Base-by-base conservation (phyloP, 2,888 invertebrate genomes). In the Drosophila merina region DNA sequence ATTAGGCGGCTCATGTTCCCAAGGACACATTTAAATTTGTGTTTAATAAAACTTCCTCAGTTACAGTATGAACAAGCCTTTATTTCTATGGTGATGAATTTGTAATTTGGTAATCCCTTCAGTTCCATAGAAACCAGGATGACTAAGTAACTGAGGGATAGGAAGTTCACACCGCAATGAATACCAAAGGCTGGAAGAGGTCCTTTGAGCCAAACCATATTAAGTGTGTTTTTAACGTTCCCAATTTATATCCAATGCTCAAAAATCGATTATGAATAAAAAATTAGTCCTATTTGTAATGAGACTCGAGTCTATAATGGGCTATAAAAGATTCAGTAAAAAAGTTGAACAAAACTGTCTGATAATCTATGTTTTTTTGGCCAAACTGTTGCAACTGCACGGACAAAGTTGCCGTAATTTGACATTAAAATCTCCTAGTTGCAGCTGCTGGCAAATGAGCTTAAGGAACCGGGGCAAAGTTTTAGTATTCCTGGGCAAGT, bases 371-470 rank as follows among this genome's bases (percentile, higher is more conserved):
- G 55, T 59, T 64, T 52, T 31, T 47, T 51, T 51, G 47, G 12
- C 52, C 33, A 48, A 42, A 62, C 52, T 42, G 45, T 56, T 42
- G 70, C 70, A 70, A 45, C 20, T 59, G 50, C 54, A 51, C 25
- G 44, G 12, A 74, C 70, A 74, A 66, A 69, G 74, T 74, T 74
- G 74, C 60, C 57, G 50, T 48, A 64, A 55, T 56, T 64, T 48
- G 66, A 64, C 74, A 74, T 66, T 69, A 74, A 74, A 70, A 51
- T 71, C 38, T 55, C 47, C 14, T 38, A 57, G 44, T 57, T 69
- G 42, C 38, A 56, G 45, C 63, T 38, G 36, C 38, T 63, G 25
- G 36, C 5, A 60, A 59, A 59, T 42, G 48, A 12, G 40, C 36
- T 10, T 38, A 52, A 31, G 50, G 5, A 28, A 38, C 20, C 9